Evolutionary conservation across 2,888 invertebrate genomes (phyloP), one percentile per base, ranked within the genome.

Genomic region (Caenorhabditis auriculariae): DNA sequence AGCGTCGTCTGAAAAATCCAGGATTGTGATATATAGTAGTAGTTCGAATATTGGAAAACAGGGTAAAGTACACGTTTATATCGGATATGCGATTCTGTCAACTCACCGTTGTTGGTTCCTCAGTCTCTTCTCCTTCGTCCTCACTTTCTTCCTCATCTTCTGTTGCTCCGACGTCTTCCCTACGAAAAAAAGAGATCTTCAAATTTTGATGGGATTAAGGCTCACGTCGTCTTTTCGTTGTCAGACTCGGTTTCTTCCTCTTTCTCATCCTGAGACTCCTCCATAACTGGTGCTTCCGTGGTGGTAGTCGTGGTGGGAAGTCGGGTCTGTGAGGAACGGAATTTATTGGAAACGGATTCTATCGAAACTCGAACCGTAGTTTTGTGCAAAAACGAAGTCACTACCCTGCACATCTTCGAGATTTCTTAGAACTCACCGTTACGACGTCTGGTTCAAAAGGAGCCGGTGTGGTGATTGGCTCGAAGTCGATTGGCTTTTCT

Each of bases 401-500:
- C 15, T 7, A 17, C 12, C 19, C 19, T 41, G 12, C 19, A 41
- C 12, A 41, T 32, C 12, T 12, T 32, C 9, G 32, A 15, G 32
- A 12, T 32, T 32, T 32, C 32, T 12, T 9, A 32, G 32, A 12
- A 12, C 32, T 9, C 7, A 41, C 41, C 35, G 29, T 52, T 26
- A 45, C 49, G 26, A 54, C 44, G 26, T 37, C 47, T 51, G 56
- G 53, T 26, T 42, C 32, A 21, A 48, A 19, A 24, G 48, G 12
- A 5, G 62, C 51, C 7, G 54, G 32, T 4, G 60, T 65, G 24
- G 65, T 56, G 50, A 56, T 60, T 50, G 49, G 59, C 38, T 60
- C 55, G 24, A 64, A 60, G 28, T 54, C 58, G 26, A 58, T 60
- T 42, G 57, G 62, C 26, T 50, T 56, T 43, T 67, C 72, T 37